These are phyloP conservation scores for Sturnira hondurensis DNA, from an alignment of 2,113 vertebrate species.

Conservation along the genomic window DNA sequence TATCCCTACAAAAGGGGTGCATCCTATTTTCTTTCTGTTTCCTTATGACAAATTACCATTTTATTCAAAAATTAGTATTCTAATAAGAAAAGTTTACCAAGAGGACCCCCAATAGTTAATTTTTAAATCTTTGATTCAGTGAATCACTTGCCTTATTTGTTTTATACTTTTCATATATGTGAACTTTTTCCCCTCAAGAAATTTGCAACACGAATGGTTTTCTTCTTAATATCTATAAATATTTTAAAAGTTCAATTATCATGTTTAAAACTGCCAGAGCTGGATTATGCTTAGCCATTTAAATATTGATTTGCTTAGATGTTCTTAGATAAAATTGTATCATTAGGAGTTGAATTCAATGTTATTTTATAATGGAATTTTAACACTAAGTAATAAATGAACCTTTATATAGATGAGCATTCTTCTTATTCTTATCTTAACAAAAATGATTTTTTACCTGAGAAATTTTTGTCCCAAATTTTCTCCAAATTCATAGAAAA, in stretches of 20 bases:
- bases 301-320: conserved; percentile 52
- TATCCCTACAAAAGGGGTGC: not conserved
- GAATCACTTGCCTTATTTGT: conserved; percentile 27
- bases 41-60: not conserved
- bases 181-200: not conserved
- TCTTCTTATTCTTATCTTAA: not conserved
- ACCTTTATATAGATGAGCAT: not conserved
- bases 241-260: conserved; percentile 60
- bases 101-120: not conserved
- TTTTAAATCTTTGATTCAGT: conserved; percentile 6
- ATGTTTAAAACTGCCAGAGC: not conserved
- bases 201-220: conserved; percentile 7
- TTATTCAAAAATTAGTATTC: conserved; percentile 38
- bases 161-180: conserved; percentile 34
- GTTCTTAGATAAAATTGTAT: conserved; percentile 47
- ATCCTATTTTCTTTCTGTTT: not conserved
- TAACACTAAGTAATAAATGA: not conserved
- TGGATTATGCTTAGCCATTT: conserved; percentile 33
- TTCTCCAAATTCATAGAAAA: not conserved
- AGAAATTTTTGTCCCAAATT: not conserved
- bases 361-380: conserved; percentile 52
- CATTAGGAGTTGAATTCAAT: conserved; percentile 29
- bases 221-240: conserved; percentile 58
- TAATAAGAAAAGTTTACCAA: not conserved
- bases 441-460: not conserved